Conservation (phyloP, 2,113 vertebrate genomes). For the Ciconia boyciana region DNA sequence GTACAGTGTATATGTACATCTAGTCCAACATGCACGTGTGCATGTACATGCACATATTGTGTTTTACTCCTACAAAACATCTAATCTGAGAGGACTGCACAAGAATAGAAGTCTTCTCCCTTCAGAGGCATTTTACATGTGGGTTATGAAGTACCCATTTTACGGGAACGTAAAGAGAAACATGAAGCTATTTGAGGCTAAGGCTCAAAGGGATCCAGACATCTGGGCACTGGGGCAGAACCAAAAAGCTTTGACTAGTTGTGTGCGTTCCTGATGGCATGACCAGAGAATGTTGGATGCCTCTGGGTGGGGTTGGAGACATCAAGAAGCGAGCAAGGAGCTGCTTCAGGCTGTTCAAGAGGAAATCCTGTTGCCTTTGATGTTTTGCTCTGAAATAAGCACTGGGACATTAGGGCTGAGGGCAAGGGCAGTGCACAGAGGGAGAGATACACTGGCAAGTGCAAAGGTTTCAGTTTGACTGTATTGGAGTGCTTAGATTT, state of each 20-base stretch:
- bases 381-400: background rate
- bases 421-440: background rate
- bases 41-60: fast-evolving
- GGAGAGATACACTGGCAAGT: background rate
- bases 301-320: background rate
- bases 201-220: background rate
- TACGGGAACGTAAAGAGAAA: background rate
- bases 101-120: background rate
- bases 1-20: background rate
- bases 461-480: background rate
- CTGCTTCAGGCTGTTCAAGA: background rate
- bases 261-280: background rate
- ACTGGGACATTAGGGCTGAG: background rate
- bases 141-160: background rate
- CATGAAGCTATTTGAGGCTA: background rate
- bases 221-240: background rate
- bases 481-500: background rate
- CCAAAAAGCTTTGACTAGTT: background rate
- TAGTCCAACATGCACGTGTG: fast-evolving
- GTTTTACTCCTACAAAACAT: background rate
- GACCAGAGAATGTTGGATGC: background rate
- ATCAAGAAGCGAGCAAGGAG: fast-evolving
- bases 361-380: background rate
- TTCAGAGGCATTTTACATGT: background rate
- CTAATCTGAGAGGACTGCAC: background rate